phyloP scores from a whole-genome alignment of 2,888 invertebrate species.

The Megamerina dolium region DNA sequence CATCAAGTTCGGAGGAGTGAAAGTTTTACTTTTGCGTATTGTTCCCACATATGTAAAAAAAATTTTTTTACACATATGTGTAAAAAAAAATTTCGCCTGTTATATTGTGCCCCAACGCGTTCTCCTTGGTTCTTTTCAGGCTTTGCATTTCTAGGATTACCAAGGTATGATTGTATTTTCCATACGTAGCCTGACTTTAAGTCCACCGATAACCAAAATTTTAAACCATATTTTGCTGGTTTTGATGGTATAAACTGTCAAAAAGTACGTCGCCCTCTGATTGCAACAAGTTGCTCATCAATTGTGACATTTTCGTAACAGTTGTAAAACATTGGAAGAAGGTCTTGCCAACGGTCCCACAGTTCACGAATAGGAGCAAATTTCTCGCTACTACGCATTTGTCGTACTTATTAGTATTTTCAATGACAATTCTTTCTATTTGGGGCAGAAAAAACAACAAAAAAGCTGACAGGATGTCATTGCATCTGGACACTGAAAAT shows the following conservation, averaged over 20 bases:
- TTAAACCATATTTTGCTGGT: too few relatives aligned
- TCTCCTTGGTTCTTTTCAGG: too few relatives aligned
- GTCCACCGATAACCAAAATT: too few relatives aligned
- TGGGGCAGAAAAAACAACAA: slow-evolving; percentile 2
- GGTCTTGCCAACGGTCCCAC: not conserved
- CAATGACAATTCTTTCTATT: too few relatives aligned
- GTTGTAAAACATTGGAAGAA: too few relatives aligned
- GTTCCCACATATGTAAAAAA: slow-evolving; percentile 6
- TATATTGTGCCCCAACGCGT: not conserved
- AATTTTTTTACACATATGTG: slow-evolving; percentile 3
- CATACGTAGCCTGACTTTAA: slow-evolving; percentile 1
- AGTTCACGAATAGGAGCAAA: not conserved
- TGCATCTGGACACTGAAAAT: too few relatives aligned
- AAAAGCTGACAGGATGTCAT: slow-evolving; percentile 2
- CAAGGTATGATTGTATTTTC: slow-evolving; percentile 8
- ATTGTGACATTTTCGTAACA: too few relatives aligned
- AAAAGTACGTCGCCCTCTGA: too few relatives aligned
- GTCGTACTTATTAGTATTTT: not conserved
- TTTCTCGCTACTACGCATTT: not conserved
- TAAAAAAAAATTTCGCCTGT: not conserved
- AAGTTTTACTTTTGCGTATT: slow-evolving; percentile 1
- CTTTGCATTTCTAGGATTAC: slow-evolving; percentile 3
- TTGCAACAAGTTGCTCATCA: too few relatives aligned
- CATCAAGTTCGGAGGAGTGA: slow-evolving; percentile 6
- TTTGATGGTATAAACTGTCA: too few relatives aligned